Conservation (phyloP, 2,113 vertebrate species). For the Gymnogyps californianus region DNA sequence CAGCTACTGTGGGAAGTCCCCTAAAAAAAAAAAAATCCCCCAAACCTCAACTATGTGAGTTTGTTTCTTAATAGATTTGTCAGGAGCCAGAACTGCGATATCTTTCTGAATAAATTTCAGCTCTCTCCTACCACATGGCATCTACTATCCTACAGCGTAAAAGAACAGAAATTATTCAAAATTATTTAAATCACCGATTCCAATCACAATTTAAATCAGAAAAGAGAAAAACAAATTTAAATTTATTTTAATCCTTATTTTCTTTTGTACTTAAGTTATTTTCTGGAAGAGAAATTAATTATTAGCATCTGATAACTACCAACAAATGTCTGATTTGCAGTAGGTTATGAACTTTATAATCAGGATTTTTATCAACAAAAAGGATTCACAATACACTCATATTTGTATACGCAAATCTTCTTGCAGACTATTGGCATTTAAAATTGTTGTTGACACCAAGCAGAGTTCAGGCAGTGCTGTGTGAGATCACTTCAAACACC, state of each 20-base stretch:
- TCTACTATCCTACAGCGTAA: neutral
- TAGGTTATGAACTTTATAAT: slow-evolving; percentile 22
- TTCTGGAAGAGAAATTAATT: slow-evolving; percentile 25
- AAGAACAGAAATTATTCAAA: slow-evolving; percentile 21
- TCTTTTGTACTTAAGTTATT: slow-evolving; percentile 31
- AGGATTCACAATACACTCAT: neutral
- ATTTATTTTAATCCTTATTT: slow-evolving; percentile 27
- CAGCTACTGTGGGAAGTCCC: neutral
- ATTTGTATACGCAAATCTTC: slow-evolving; percentile 35
- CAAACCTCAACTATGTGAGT: neutral
- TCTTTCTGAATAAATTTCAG: neutral
- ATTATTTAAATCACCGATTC: slow-evolving; percentile 53
- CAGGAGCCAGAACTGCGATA: neutral
- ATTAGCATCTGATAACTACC: slow-evolving; percentile 30
- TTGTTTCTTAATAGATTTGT: neutral
- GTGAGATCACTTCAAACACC: slow-evolving; percentile 40
- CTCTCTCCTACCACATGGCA: neutral
- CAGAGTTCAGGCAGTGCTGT: slow-evolving; percentile 32
- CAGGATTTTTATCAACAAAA: slow-evolving; percentile 33
- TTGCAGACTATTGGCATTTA: neutral
- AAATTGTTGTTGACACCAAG: slow-evolving; percentile 26
- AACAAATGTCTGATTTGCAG: slow-evolving; percentile 24
- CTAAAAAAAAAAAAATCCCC: neutral
- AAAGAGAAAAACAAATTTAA: slow-evolving; percentile 49
- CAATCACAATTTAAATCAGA: slow-evolving; percentile 27